Evolutionary conservation across 2,797 vertebrate species (phyloP).

Genomic region (Sarcophilus harrisii): DNA sequence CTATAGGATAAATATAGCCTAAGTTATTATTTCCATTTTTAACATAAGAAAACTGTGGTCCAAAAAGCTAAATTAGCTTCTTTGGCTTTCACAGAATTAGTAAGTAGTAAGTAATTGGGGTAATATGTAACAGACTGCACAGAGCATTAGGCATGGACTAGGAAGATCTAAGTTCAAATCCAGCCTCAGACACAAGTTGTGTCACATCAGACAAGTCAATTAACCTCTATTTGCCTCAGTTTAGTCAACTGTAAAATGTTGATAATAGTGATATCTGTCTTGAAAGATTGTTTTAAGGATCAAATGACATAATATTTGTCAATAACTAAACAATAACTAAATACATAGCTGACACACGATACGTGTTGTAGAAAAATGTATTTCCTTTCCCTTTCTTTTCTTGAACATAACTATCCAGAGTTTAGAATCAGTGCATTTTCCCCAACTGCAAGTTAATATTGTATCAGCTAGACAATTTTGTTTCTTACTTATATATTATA

Average conservation of each 20-base stretch:
- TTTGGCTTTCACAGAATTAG: background rate
- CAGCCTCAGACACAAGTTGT: background rate
- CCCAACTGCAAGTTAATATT: background rate
- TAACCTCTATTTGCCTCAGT: background rate
- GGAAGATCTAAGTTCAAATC: background rate
- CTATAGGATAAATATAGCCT: background rate
- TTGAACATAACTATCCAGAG: background rate
- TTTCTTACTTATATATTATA: background rate
- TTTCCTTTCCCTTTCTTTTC: background rate
- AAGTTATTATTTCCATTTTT: background rate
- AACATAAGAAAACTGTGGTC: background rate
- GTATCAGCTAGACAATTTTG: background rate
- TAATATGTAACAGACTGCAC: background rate
- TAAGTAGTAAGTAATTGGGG: background rate
- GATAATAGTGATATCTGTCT: background rate
- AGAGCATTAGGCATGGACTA: accelerated
- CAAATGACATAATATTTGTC: background rate
- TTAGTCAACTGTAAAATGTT: background rate
- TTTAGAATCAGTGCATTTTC: background rate
- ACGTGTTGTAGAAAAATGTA: background rate
- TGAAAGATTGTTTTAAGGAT: background rate
- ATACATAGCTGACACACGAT: background rate
- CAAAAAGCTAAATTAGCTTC: background rate
- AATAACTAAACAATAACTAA: background rate
- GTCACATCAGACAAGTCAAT: background rate